Evolutionary conservation across 2,113 vertebrate genomes (phyloP).

Genomic region (Misgurnus mizolepis): DNA sequence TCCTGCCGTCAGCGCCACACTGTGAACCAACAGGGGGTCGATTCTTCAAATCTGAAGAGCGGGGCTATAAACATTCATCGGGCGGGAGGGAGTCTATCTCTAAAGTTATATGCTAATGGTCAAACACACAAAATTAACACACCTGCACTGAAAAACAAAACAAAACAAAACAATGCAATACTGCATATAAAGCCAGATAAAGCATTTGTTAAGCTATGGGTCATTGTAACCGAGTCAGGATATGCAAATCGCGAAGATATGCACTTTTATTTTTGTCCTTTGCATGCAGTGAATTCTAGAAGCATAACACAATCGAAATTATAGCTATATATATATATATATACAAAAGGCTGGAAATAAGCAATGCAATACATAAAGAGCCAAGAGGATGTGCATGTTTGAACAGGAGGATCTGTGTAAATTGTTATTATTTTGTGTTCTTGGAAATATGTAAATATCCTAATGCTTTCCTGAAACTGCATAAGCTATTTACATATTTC

Average conservation of each 20-base stretch:
- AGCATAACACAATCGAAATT: neutral
- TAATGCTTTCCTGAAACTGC: no score
- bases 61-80: slow-evolving; percentile 74
- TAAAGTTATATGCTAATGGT: slow-evolving; percentile 59
- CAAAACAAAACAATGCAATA: neutral
- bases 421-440: no score
- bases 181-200: neutral
- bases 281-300: no score
- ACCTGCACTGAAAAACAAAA: neutral
- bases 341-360: no score
- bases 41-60: slow-evolving; percentile 70
- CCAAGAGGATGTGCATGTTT: no score
- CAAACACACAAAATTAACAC: slow-evolving; percentile 12
- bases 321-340: no score
- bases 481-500: no score
- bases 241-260: neutral
- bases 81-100: slow-evolving; percentile 65
- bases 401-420: no score
- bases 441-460: no score
- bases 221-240: neutral
- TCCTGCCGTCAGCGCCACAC: slow-evolving; percentile 65
- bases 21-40: slow-evolving; percentile 71
- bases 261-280: no score
- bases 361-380: no score
- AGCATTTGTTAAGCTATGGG: neutral